Evolutionary conservation across 1,140 invertebrate genomes (phyloP).

Genomic region (roundworm (Caenorhabditis elegans)): WBcel235 BX284603.4:8120501-8121000

Average conservation of each 20-base stretch:
- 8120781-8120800: not conserved
- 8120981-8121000: no score
- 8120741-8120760: not conserved
- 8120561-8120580: not conserved
- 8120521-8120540: not conserved
- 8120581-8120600: slow-evolving; percentile 7
- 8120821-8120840: no score
- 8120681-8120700: no score
- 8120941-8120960: no score
- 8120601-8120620: not conserved
- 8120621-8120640: not conserved
- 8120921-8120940: no score
- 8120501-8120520: not conserved
- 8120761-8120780: not conserved
- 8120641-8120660: not conserved
- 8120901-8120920: no score
- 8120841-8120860: no score
- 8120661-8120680: not conserved
- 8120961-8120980: no score
- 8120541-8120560: not conserved
- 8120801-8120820: slow-evolving; percentile 17
- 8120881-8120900: no score
- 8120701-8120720: not conserved
- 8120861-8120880: no score
- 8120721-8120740: not conserved